Base-by-base conservation (phyloP, 2,888 invertebrate genomes). In the Rhagonycha fulva region DNA sequence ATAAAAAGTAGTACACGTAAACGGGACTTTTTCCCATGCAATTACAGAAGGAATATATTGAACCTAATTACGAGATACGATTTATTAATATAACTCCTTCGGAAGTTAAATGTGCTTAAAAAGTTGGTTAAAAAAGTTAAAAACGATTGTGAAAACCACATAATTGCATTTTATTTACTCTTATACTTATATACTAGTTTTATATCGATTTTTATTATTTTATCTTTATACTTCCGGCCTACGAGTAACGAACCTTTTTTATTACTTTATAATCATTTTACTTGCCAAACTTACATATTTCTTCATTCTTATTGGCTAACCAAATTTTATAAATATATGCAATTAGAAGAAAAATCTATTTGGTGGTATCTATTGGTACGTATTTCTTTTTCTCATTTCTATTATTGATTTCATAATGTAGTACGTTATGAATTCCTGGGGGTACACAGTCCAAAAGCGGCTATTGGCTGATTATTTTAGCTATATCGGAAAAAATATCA, bases 11-110 rank as follows among this genome's bases (percentile, higher is more conserved):
- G 76, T 76, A 71, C 73, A 74, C 74, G 74, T 74, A 74, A 73
- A 76, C 63, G 68, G 60, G 74, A 73, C 68, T 76, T 70, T 73
- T 76, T 76, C 76, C 76, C 76, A 76, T 76, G 76, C 76, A 76
- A 76, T 76, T 76, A 76, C 70, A 62, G 68, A 63, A 73, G 60
- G 76, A 73, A 76, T 76, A 76, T 71, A 76, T 73, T 74, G 76
- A 76, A 74, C 76, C 68, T 76, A 76, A 76, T 76, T 76, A 76
- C 70, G 71, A 4, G 14, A n/a, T 66, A 66, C 30, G 76, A 73
- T 76, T 76, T 76, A 76, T 76, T 76, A 76, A 76, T 76, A 76
- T 74, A 73, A 70, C 76, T 76, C 74, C 68, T 74, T 74, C 63
- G 47, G 24, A 72, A 68, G 60, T 26, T 24, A 26, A 70, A 47